Conservation (phyloP, 1,140 invertebrate genomes). For the Phenacoccus solenopsis region DNA sequence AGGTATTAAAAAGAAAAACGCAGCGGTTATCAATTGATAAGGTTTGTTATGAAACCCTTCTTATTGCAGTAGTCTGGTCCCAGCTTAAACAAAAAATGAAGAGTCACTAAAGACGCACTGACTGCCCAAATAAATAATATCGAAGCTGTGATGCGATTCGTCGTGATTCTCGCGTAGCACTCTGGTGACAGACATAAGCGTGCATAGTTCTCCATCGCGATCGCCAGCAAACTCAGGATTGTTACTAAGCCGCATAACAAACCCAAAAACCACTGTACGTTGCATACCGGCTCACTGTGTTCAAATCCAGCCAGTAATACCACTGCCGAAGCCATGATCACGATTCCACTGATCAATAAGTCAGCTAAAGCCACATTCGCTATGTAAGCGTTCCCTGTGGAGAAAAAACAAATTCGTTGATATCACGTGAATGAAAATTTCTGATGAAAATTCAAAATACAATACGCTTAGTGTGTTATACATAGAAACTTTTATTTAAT, state of each 20-base stretch:
- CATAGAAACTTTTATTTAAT: too few species aligned
- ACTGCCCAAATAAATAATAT: conserved; percentile 41
- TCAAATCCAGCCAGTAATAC: conserved; percentile 50
- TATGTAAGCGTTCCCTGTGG: conserved; percentile 60
- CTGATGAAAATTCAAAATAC: too few species aligned
- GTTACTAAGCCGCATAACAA: conserved; percentile 51
- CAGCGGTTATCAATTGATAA: conserved; percentile 40
- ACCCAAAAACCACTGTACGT: conserved; percentile 51
- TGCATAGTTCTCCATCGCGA: conserved; percentile 49
- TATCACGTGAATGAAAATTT: too few species aligned
- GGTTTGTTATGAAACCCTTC: conserved; percentile 30
- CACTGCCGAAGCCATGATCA: conserved; percentile 56
- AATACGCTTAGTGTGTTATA: too few species aligned
- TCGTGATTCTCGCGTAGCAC: conserved; percentile 39
- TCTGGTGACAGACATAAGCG: conserved; percentile 41
- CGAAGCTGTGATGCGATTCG: conserved; percentile 38
- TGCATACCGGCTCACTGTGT: conserved; percentile 47
- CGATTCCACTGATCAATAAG: conserved; percentile 53
- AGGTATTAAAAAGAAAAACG: conserved; percentile 39
- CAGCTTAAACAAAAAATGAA: conserved; percentile 39
- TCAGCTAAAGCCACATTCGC: conserved; percentile 66
- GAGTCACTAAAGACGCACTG: conserved; percentile 34
- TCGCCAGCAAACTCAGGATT: conserved; percentile 47
- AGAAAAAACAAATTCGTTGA: conserved; percentile 23
- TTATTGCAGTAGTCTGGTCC: conserved; percentile 52